Base-by-base conservation (phyloP, 2,113 vertebrate species). In the Paramormyrops kingsleyae region DNA sequence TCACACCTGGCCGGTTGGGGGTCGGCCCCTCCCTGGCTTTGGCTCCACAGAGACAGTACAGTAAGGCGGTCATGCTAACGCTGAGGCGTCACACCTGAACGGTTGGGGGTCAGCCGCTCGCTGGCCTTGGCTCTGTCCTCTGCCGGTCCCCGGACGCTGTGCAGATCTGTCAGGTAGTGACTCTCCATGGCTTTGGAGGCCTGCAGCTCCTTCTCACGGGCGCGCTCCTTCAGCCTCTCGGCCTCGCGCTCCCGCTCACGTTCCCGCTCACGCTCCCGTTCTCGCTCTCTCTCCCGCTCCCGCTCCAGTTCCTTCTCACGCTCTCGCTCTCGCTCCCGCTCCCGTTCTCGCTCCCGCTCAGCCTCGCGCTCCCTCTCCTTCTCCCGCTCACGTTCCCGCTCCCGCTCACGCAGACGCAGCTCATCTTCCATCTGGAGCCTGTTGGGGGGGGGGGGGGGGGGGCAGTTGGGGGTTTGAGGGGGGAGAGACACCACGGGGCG, bases 401-500 rank as follows among this genome's bases (percentile, higher is more conserved):
- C 97, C 83, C 97, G 93, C 90, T 98, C 97, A 89, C 97, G 94
- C 92, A 97, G 97, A 46, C 98, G 93, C 91, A 99, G 95, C 94
- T 99, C 99, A 89, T 99, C 98, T 4, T 99, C 98, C 95, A 99
- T 96, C 92, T 99, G 99, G 91, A 99, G 95, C 95, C 99, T 99
- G 91, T 21, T 90, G 80, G 74, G 62, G 59, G 47, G 47, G 56
- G 90, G 70, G 87, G 91, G 15, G 91, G 84, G 47, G 47, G 44
- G 44, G 44, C 6, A 5, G 47, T 52, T 15, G 52, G 52, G 15
- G 52, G 52, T 53, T 7, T 80, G 62, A 42, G 62, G 56, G 49
- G 90, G 53, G 77, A 46, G 89, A 42, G 44, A 49, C 59, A 66
- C 44, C 17, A 83, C 6, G 46, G 3, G 42, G 74, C 15, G 53